Conservation (phyloP, 2,113 vertebrate species). For the Girardinichthys multiradiatus region DNA sequence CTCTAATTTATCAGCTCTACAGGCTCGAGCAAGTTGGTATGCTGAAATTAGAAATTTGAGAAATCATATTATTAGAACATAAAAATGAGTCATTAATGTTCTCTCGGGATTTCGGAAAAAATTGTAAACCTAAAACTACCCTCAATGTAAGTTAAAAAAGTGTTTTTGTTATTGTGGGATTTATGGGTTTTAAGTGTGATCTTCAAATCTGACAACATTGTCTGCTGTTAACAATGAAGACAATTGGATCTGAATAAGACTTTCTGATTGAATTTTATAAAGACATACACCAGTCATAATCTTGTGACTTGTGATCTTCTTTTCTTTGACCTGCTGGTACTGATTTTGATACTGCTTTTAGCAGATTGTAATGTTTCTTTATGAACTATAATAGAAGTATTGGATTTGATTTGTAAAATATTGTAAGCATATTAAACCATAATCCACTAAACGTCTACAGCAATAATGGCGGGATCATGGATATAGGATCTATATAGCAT, state of each 20-base stretch:
- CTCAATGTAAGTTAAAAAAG: background rate
- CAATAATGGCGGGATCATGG: background rate
- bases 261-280: background rate
- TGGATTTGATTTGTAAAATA: background rate
- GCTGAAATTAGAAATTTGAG: background rate
- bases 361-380: background rate
- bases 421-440: background rate
- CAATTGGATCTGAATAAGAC: background rate
- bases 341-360: background rate
- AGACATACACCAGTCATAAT: background rate
- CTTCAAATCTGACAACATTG: background rate
- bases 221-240: background rate
- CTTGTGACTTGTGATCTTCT: background rate
- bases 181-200: background rate
- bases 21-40: background rate
- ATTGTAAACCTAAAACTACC: background rate
- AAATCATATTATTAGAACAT: background rate
- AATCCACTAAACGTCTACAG: background rate
- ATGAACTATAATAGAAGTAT: too few species aligned
- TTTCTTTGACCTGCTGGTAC: background rate
- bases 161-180: background rate
- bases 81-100: background rate
- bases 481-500: background rate
- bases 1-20: background rate
- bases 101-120: background rate